phyloP scores from a whole-genome alignment of 1,140 invertebrate genomes.

The Triops longicaudatus region DNA sequence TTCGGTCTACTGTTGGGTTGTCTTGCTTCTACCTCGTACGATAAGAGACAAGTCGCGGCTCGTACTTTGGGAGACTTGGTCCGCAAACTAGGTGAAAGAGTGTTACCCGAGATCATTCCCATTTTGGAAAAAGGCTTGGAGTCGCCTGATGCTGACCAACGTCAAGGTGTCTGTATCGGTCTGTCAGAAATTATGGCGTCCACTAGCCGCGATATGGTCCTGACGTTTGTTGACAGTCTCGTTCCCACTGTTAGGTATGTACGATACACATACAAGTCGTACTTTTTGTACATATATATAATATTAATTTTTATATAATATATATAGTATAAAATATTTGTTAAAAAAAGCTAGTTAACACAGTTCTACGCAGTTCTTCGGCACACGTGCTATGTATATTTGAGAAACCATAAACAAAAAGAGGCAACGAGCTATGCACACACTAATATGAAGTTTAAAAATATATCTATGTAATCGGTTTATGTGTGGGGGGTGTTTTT shows the following conservation, averaged over 20 bases:
- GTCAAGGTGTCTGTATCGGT: conserved; percentile 96
- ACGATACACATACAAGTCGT: conserved; percentile 17
- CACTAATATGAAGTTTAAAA: not conserved
- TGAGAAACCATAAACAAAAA: no score
- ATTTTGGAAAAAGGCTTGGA: conserved; percentile 89
- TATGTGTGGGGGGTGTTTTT: conserved; percentile 1
- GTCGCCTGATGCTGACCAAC: conserved; percentile 80
- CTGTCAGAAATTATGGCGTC: conserved; percentile 96
- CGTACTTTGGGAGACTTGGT: conserved; percentile 95
- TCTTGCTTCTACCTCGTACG: conserved; percentile 87
- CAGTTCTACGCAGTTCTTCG: no score
- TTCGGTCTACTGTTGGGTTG: conserved; percentile 86
- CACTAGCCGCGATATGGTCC: conserved; percentile 88
- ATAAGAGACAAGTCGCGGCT: conserved; percentile 87
- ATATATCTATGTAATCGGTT: conserved; percentile 20
- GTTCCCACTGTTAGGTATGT: conserved; percentile 80
- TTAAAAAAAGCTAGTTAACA: no score
- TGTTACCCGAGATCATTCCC: conserved; percentile 95
- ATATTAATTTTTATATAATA: conserved; percentile 16
- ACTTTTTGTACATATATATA: not conserved
- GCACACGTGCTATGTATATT: no score
- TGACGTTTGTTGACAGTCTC: conserved; percentile 86
- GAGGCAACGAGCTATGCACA: no score
- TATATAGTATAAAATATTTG: no score
- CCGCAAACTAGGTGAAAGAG: conserved; percentile 91